Conservation (phyloP, 2,113 vertebrate genomes). For the Mungos mungo region DNA sequence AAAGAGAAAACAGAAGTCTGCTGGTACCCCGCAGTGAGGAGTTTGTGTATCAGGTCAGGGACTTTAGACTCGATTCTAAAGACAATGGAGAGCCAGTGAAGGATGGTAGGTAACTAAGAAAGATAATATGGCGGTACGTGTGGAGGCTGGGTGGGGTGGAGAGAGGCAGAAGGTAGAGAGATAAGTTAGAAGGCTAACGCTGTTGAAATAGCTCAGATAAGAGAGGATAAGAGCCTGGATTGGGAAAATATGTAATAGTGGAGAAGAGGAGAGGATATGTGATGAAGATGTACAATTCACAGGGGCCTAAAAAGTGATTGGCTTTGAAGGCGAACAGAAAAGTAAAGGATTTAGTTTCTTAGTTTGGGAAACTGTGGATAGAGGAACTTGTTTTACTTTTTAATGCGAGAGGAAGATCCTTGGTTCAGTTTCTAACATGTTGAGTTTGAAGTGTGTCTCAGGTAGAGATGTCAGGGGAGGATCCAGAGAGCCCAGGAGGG, state of each 20-base stretch:
- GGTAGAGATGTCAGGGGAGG: neutral
- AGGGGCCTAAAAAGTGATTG: neutral
- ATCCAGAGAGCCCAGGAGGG: neutral
- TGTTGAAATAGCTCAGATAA: slow-evolving; percentile 1
- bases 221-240: neutral
- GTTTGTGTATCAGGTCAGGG: neutral
- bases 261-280: neutral
- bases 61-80: slow-evolving; percentile 42
- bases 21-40: neutral
- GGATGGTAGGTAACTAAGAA: neutral
- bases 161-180: neutral
- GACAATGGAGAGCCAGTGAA: neutral
- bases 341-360: neutral
- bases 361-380: neutral
- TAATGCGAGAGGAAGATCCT: neutral
- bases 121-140: neutral
- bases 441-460: neutral
- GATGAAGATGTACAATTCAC: neutral
- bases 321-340: neutral
- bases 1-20: neutral
- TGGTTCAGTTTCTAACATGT: neutral
- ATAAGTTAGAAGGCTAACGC: neutral
- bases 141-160: neutral
- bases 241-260: neutral
- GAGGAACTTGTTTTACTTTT: slow-evolving; percentile 29